These are phyloP conservation scores for Petrocephalus zakoni DNA, from an alignment of 2,113 vertebrate genomes.

Conservation along the genomic window DNA sequence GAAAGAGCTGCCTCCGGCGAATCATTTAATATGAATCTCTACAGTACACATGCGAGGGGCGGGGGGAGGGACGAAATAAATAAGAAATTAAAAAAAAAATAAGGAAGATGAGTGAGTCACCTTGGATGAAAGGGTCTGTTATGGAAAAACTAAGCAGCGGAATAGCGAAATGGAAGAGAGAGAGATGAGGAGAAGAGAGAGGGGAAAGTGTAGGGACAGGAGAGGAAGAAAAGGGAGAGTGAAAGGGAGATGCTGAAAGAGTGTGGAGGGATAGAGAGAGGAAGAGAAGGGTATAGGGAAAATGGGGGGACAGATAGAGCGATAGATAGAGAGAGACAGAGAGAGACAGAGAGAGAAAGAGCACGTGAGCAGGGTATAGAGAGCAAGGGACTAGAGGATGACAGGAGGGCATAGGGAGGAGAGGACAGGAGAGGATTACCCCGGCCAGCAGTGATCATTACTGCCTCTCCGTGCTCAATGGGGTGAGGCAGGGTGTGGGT, in stretches of 20 bases:
- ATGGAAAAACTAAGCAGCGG: neutral
- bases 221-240: neutral
- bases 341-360: neutral
- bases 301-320: neutral
- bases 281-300: neutral
- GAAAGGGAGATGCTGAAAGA: neutral
- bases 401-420: neutral
- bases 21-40: neutral
- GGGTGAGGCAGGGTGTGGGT: neutral
- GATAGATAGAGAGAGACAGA: neutral
- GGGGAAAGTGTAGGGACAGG: neutral
- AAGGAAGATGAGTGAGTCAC: neutral
- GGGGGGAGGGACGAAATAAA: neutral
- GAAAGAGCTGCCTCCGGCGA: neutral
- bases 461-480: neutral
- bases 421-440: neutral
- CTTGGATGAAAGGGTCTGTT: constrained; percentile 29
- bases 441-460: neutral
- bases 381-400: neutral
- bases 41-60: neutral
- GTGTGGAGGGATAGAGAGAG: neutral
- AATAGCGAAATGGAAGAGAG: neutral
- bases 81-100: neutral
- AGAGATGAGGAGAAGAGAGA: neutral
- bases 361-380: neutral